Evolutionary conservation across 64 coral and sea anemone species (phyloP).

Genomic region (Stichodactyla mertensii): DNA sequence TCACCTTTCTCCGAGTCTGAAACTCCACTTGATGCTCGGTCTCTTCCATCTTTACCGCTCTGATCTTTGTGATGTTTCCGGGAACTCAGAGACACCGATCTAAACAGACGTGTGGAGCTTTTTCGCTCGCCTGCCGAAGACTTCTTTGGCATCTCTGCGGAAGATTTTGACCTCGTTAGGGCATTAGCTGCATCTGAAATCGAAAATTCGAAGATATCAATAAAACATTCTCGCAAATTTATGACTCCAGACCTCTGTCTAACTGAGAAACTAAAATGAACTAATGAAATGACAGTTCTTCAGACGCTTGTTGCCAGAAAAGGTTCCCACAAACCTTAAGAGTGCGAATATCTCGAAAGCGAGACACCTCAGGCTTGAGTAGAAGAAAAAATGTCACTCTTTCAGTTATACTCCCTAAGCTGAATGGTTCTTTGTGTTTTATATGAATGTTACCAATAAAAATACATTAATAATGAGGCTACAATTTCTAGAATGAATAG

Average conservation of each 20-base stretch:
- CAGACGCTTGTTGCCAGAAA: too few relatives aligned
- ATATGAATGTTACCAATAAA: neutral
- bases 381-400: neutral
- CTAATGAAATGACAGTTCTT: too few relatives aligned
- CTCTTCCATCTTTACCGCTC: slow-evolving; percentile 16
- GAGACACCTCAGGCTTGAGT: neutral
- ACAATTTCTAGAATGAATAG: neutral
- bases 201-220: neutral
- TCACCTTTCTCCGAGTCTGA: slow-evolving; percentile 43
- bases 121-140: slow-evolving; percentile 51
- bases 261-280: too few relatives aligned
- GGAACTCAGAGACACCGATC: slow-evolving; percentile 55
- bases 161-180: neutral
- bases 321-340: too few relatives aligned
- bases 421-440: neutral
- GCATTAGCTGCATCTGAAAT: neutral
- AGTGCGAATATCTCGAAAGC: neutral
- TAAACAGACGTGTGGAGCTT: slow-evolving; percentile 43
- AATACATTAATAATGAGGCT: neutral
- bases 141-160: slow-evolving; percentile 74
- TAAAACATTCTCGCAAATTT: neutral
- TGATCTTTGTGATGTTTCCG: slow-evolving; percentile 41
- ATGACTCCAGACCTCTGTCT: too few relatives aligned
- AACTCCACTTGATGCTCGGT: slow-evolving; percentile 25
- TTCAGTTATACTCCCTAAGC: neutral